Evolutionary conservation across 1,140 invertebrate genomes (phyloP), one percentile per base, ranked within the genome.

Genomic region (Acromyrmex charruanus): DNA sequence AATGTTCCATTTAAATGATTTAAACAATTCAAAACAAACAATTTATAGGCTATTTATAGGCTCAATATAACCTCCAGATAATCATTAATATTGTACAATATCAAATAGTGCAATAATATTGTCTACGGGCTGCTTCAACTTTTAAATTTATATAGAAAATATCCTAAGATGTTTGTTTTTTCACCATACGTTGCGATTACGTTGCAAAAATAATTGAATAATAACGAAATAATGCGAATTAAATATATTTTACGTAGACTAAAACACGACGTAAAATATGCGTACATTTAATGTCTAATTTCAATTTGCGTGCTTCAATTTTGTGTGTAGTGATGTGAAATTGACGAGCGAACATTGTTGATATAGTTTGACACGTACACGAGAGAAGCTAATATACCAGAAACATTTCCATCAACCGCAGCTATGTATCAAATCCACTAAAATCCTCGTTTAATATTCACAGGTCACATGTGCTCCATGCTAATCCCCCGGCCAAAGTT

Each of bases 401-500:
- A 84, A 84, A 84, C 80, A 51, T 75, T 74, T 75, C 69, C 55
- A 84, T 75, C 80, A 75, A 58, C 68, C 39, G 10, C 28, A 81
- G 44, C 63, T 39, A 75, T 44, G 55, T 84, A 84, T 84, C 74
- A 84, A 84, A 84, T 61, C 55, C 79, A 21, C 31, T 44, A 66
- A 58, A 71, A 81, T 49, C 53, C 80, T 61, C 80, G 28, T 61
- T 84, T 75, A 75, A 75, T 75, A 84, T 84, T 84, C 69, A 75
- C 69, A 84, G 55, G 69, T 84, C 68, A 61, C 69, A 61, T 51
- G 44, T 63, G 80, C 39, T 44, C 55, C 68, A 14, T 25, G 53
- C 58, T 84, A 84, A 82, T 74, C 21, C 18, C 18, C 5, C 63
- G 12, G 25, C 18, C 28, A 4, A 49, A 51, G 53, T 63, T 55